phyloP scores from a whole-genome alignment of 2,113 vertebrate species.

The Gorilla gorilla region DNA sequence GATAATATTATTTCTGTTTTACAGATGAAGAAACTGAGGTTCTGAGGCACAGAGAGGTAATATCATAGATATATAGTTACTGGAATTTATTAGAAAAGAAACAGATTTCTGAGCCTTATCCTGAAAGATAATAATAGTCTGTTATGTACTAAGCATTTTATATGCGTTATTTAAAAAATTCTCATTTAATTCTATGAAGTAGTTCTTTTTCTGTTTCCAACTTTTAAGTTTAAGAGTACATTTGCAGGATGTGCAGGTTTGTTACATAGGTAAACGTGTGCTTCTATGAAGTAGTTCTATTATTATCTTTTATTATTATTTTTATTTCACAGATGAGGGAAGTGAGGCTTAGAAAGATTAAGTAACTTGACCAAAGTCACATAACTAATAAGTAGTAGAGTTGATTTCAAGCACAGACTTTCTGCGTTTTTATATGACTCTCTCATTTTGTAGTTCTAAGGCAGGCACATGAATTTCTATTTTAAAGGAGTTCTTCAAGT shows the following conservation, averaged over 20 bases:
- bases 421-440: not conserved
- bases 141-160: not conserved
- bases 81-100: not conserved
- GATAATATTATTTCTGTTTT: not conserved
- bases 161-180: not conserved
- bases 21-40: not conserved
- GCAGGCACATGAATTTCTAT: not conserved
- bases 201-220: not conserved
- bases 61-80: not conserved
- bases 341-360: not conserved
- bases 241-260: too few relatives aligned
- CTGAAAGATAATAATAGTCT: not conserved
- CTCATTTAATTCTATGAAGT: not conserved
- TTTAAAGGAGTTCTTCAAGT: not conserved
- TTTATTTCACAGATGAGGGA: not conserved
- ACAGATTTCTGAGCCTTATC: not conserved
- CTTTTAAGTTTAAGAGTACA: too few relatives aligned
- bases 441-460: not conserved
- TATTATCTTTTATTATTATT: not conserved
- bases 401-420: not conserved
- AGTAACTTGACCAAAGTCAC: not conserved
- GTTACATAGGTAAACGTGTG: too few relatives aligned
- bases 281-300: too few relatives aligned
- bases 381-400: not conserved
- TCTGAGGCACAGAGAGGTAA: not conserved